Conservation (phyloP, 1,140 invertebrate species). For the Zophobas atratus region DNA sequence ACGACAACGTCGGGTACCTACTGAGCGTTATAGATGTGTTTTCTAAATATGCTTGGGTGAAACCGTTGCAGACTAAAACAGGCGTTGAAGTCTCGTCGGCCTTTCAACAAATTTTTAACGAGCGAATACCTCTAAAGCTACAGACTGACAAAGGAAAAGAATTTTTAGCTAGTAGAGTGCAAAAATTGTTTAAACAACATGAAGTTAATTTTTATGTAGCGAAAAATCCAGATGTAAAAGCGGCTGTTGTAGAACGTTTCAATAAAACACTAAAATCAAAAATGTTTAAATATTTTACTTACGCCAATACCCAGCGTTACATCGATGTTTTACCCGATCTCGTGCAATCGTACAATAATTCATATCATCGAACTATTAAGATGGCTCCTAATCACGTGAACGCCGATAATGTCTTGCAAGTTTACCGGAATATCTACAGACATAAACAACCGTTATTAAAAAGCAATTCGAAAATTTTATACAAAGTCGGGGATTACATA, state of each 20-base stretch:
- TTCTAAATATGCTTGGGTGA: constrained; percentile 37
- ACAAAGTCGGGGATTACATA: neutral
- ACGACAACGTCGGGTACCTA: constrained; percentile 67
- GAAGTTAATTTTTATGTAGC: neutral
- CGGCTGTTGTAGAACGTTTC: too few relatives aligned
- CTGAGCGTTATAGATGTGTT: constrained; percentile 69
- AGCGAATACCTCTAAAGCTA: constrained; percentile 65
- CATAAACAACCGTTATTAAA: neutral
- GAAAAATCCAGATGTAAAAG: constrained; percentile 50
- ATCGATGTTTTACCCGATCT: neutral
- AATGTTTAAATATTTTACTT: neutral
- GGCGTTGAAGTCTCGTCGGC: constrained; percentile 59
- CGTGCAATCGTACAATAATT: neutral
- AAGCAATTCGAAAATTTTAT: neutral
- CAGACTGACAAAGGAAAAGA: constrained; percentile 65
- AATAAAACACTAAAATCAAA: too few relatives aligned
- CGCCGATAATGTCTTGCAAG: neutral
- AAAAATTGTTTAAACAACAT: neutral
- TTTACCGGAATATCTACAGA: constrained; percentile 48
- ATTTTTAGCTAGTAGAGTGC: constrained; percentile 54
- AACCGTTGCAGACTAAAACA: constrained; percentile 68
- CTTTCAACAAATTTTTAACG: constrained; percentile 62
- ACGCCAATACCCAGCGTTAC: neutral
- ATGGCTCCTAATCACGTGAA: neutral
- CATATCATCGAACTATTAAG: constrained; percentile 17